Percentiles rank a stretch among this genome's conserved stretches.
These are phyloP conservation scores for Drosophila mayaguana DNA, from an alignment of 2,888 invertebrate genomes.

Conservation along the genomic window DNA sequence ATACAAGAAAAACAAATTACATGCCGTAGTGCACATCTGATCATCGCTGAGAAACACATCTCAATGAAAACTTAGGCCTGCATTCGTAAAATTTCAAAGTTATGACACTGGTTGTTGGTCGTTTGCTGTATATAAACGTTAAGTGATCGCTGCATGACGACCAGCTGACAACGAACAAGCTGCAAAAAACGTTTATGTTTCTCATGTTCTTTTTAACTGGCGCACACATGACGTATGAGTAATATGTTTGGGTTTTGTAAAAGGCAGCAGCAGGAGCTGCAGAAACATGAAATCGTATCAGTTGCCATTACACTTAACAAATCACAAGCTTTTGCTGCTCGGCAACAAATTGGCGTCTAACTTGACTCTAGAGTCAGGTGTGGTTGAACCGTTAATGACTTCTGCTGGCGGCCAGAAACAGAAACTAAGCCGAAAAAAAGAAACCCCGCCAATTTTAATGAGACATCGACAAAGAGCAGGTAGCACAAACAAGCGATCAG, in stretches of 20 bases:
- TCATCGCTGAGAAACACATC: conserved; percentile 26
- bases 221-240: conserved; percentile 54
- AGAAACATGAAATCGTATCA: conserved; percentile 50
- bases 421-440: background rate
- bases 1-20: too few relatives aligned
- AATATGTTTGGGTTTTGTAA: conserved; percentile 53
- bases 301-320: conserved; percentile 55
- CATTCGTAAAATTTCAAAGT: conserved; percentile 35
- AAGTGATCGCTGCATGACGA: conserved; percentile 32
- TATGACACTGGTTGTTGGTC: conserved; percentile 40
- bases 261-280: conserved; percentile 7
- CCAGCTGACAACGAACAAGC: conserved; percentile 32
- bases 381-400: conserved; percentile 52
- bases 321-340: conserved; percentile 45
- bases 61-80: conserved; percentile 5
- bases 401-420: conserved; percentile 31
- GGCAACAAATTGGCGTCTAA: conserved; percentile 34
- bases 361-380: conserved; percentile 41
- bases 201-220: conserved; percentile 29
- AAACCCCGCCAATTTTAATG: conserved; percentile 27
- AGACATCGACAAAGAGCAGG: conserved; percentile 35
- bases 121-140: conserved; percentile 22
- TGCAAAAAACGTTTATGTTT: conserved; percentile 18
- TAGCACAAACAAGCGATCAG: conserved; percentile 33
- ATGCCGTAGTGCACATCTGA: too few relatives aligned